Evolutionary conservation across 2,797 vertebrate species (phyloP).

Genomic region (Caiman crocodilus): DNA sequence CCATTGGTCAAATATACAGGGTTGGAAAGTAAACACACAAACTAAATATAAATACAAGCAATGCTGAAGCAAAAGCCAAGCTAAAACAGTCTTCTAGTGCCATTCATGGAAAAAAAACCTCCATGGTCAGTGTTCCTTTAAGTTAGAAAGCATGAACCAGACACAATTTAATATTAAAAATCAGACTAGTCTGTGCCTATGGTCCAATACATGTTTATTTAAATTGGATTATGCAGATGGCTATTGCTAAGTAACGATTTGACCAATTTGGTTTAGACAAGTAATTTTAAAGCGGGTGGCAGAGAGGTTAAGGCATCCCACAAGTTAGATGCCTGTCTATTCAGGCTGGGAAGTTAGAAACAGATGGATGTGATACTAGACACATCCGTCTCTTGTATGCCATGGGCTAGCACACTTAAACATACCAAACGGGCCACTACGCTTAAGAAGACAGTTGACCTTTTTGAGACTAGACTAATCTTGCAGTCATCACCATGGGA

Average conservation of each 20-base stretch:
- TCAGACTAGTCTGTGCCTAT: neutral
- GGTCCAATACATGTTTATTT: neutral
- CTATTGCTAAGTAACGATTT: neutral
- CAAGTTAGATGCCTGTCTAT: no score
- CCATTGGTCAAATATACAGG: neutral
- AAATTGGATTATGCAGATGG: neutral
- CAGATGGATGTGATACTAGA: no score
- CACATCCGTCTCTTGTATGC: no score
- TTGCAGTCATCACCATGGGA: neutral
- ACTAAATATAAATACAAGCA: constrained; percentile 3
- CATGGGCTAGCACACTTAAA: no score
- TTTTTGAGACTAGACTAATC: neutral
- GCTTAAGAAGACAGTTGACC: no score
- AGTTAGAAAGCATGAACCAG: neutral
- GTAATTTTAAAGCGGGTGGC: no score
- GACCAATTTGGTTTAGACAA: neutral
- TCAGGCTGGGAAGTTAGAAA: no score
- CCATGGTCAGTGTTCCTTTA: neutral
- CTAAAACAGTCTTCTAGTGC: constrained; percentile 5
- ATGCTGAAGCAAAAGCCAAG: constrained; percentile 30
- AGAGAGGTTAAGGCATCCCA: no score
- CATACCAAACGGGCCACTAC: no score
- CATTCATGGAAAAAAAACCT: constrained; percentile 13
- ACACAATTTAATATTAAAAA: constrained; percentile 6
- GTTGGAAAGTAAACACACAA: constrained; percentile 27